Evolutionary conservation across 1,140 invertebrate genomes (phyloP).

Genomic region (Hypsibius dujardini): DNA sequence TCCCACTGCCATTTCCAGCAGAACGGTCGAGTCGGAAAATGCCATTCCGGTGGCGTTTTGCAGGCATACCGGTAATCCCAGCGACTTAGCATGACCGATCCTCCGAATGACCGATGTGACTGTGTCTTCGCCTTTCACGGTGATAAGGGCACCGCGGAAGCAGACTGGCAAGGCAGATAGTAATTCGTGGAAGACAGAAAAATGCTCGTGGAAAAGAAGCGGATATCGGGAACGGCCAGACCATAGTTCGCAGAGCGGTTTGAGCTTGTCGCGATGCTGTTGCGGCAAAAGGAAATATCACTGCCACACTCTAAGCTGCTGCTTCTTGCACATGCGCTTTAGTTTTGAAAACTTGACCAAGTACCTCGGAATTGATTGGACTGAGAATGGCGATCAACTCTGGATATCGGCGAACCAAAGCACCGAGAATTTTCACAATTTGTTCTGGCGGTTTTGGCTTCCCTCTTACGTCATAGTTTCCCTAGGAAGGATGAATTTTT

Average conservation of each 20-base stretch:
- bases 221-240: neutral
- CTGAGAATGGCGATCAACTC: neutral
- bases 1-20: neutral
- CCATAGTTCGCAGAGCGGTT: neutral
- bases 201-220: neutral
- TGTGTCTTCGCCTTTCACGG: neutral
- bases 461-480: neutral
- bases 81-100: neutral
- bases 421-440: neutral
- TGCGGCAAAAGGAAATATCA: too few relatives aligned
- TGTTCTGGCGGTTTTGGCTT: neutral
- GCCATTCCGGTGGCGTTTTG: neutral
- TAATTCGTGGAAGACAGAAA: neutral
- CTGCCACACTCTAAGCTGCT: too few relatives aligned
- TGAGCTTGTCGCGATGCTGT: neutral
- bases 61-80: slow-evolving; percentile 3
- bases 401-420: neutral
- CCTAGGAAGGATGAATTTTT: neutral
- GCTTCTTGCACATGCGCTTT: too few relatives aligned
- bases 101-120: neutral
- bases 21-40: neutral
- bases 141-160: slow-evolving; percentile 4
- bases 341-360: too few relatives aligned
- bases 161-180: neutral
- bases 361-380: neutral